A percentile compares a stretch with the other conserved stretches of the same genome.
Evolutionary conservation across 1,140 invertebrate genomes (phyloP).

Genomic region (Leptopilina boulardi): DNA sequence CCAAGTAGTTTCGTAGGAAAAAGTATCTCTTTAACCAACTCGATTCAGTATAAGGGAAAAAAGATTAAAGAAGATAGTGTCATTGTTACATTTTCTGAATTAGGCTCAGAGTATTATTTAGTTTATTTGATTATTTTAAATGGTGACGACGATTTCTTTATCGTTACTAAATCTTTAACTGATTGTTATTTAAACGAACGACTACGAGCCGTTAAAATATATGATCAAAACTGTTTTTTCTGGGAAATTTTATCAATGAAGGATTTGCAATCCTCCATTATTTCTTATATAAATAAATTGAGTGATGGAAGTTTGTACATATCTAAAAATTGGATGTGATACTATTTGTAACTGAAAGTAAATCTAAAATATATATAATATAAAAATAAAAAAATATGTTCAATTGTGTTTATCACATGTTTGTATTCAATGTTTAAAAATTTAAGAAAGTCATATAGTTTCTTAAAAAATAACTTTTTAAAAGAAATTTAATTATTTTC

Average conservation of each 20-base stretch:
- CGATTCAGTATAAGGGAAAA: slow-evolving; percentile 31
- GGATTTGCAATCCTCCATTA: neutral
- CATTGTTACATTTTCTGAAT: slow-evolving; percentile 16
- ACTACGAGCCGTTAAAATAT: slow-evolving; percentile 34
- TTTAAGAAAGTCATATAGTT: too few relatives aligned
- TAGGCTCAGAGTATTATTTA: slow-evolving; percentile 31
- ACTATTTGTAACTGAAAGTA: too few relatives aligned
- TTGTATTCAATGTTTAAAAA: too few relatives aligned
- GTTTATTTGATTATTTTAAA: slow-evolving; percentile 33
- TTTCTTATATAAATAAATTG: slow-evolving; percentile 37
- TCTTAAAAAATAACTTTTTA: too few relatives aligned
- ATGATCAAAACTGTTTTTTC: neutral
- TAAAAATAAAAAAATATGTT: too few relatives aligned
- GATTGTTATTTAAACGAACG: slow-evolving; percentile 38
- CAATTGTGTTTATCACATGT: too few relatives aligned
- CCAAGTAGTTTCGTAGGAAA: too few relatives aligned
- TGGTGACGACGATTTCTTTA: slow-evolving; percentile 30
- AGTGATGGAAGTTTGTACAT: slow-evolving; percentile 34
- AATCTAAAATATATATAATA: too few relatives aligned
- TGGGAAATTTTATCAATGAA: slow-evolving; percentile 5
- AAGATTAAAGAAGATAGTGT: slow-evolving; percentile 28
- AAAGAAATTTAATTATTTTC: too few relatives aligned
- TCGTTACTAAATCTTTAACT: slow-evolving; percentile 34
- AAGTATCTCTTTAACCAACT: neutral
- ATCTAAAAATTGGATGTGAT: slow-evolving; percentile 34